A percentile compares a stretch with the other conserved stretches of the same genome.
Conservation (phyloP, 2,797 vertebrate genomes). For the Brotula barbata region DNA sequence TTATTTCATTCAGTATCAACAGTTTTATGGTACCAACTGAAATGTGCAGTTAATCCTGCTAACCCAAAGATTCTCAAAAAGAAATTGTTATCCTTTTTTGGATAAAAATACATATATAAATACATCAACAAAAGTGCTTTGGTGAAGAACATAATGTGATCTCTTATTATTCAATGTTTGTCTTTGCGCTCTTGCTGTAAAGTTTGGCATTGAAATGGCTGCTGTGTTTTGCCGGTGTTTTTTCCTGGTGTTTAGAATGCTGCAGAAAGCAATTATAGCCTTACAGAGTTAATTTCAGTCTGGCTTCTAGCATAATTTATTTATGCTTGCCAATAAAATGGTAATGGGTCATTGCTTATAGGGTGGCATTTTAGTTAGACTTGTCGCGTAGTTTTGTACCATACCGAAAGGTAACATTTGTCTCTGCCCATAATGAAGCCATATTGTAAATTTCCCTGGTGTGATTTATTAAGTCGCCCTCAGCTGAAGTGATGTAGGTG, state of each 20-base stretch:
- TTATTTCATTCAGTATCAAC: not conserved
- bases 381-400: slow-evolving; percentile 28
- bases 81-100: too few species aligned
- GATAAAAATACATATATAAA: too few species aligned
- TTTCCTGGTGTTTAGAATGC: slow-evolving; percentile 1
- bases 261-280: slow-evolving; percentile 32
- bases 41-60: too few species aligned
- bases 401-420: slow-evolving; percentile 47
- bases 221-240: slow-evolving; percentile 23
- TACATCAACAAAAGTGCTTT: too few species aligned
- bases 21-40: too few species aligned
- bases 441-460: slow-evolving; percentile 50
- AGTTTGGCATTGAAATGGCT: not conserved
- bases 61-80: too few species aligned
- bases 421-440: slow-evolving; percentile 43
- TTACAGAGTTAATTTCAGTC: slow-evolving; percentile 37
- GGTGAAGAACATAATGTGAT: not conserved
- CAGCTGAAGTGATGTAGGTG: slow-evolving; percentile 55
- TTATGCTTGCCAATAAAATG: slow-evolving; percentile 47
- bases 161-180: not conserved
- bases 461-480: slow-evolving; percentile 70
- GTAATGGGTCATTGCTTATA: slow-evolving; percentile 43
- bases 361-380: slow-evolving; percentile 43
- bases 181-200: slow-evolving; percentile 5
- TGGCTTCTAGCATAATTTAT: slow-evolving; percentile 41